Conservation (phyloP, 2,888 invertebrate genomes). For the Eucera pruinosa region DNA sequence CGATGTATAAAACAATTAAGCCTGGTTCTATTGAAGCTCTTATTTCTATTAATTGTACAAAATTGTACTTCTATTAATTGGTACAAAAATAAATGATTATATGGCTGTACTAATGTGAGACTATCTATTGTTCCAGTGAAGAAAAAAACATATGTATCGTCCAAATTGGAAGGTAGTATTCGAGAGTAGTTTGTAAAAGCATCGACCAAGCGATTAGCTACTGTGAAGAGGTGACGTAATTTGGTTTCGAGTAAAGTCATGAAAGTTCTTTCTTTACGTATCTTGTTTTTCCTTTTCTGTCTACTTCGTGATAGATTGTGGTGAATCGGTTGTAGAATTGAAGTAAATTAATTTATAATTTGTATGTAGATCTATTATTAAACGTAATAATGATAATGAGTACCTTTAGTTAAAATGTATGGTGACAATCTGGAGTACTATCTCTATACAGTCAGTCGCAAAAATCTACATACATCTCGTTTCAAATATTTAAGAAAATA, state of each 20-base stretch:
- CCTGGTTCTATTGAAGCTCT: constrained; percentile 39
- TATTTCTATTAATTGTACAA: constrained; percentile 25
- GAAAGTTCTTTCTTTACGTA: neutral
- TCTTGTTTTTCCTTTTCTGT: neutral
- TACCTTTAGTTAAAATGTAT: neutral
- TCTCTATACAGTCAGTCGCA: no score
- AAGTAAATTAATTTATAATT: neutral
- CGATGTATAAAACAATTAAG: constrained; percentile 40
- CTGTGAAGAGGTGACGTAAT: constrained; percentile 43
- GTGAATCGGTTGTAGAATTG: neutral
- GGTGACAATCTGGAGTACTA: neutral
- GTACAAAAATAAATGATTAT: constrained; percentile 10
- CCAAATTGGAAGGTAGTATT: constrained; percentile 7
- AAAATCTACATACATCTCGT: no score
- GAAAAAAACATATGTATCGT: neutral
- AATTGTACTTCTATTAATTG: no score
- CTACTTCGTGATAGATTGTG: neutral
- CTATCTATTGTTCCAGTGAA: constrained; percentile 6
- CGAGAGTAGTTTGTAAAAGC: constrained; percentile 34
- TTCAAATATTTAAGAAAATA: no score
- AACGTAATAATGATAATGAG: neutral
- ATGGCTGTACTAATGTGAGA: constrained; percentile 7
- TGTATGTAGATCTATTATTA: neutral
- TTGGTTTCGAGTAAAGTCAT: constrained; percentile 2
- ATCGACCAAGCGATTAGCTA: constrained; percentile 55